These are phyloP conservation scores for Kryptopterus vitreolus DNA, from an alignment of 2,797 vertebrate species.

Conservation along the genomic window DNA sequence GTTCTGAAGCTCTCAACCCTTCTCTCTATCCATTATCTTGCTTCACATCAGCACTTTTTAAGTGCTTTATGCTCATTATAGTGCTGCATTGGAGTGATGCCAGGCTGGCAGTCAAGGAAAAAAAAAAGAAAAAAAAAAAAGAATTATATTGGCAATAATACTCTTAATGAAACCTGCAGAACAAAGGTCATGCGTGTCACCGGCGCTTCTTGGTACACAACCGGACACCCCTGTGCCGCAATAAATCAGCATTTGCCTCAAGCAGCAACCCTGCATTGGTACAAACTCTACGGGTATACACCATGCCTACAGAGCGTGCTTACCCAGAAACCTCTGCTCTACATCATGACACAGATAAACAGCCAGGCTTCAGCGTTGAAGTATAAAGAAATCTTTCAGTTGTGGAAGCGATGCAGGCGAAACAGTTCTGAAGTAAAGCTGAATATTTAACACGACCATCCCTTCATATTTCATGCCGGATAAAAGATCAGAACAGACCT, in stretches of 20 bases:
- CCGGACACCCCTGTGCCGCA: no score
- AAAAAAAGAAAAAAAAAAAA: slow-evolving; percentile 22
- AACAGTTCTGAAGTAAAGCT: slow-evolving; percentile 5
- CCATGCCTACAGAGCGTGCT: background rate
- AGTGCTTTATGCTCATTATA: slow-evolving; percentile 26
- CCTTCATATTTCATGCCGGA: slow-evolving; percentile 23
- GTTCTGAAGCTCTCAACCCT: slow-evolving; percentile 13
- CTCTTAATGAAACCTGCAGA: slow-evolving; percentile 16
- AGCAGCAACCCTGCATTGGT: background rate
- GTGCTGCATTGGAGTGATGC: slow-evolving; percentile 24
- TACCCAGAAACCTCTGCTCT: background rate
- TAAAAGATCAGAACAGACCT: slow-evolving; percentile 59
- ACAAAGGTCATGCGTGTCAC: slow-evolving; percentile 8
- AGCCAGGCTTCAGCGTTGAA: background rate
- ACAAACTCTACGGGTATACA: background rate
- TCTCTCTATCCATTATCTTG: slow-evolving; percentile 27
- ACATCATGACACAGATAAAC: background rate
- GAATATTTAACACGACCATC: slow-evolving; percentile 34
- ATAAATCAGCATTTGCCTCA: background rate
- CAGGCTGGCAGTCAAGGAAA: slow-evolving; percentile 17
- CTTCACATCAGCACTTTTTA: slow-evolving; percentile 32
- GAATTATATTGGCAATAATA: slow-evolving; percentile 16
- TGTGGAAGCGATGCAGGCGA: background rate
- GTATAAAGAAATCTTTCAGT: background rate
- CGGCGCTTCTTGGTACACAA: background rate